Evolutionary conservation across 2,888 invertebrate species (phyloP).

Genomic region (Nephrocerus scutellatus): DNA sequence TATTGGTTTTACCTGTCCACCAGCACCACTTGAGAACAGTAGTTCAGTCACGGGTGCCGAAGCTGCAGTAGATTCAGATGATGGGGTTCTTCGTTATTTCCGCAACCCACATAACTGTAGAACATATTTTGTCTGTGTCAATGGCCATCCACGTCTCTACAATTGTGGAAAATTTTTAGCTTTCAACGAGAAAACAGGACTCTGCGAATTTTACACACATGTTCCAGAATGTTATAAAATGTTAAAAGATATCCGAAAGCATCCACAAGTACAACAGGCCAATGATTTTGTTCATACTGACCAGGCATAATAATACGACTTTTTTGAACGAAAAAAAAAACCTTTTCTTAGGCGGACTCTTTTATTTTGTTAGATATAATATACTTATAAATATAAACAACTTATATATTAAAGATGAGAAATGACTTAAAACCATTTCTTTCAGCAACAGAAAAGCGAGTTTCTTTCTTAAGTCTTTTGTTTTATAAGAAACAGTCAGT

Average conservation of each 20-base stretch:
- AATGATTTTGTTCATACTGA: too few relatives aligned
- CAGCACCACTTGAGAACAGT: conserved; percentile 46
- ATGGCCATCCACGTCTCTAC: conserved; percentile 65
- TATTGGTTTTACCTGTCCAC: conserved; percentile 73
- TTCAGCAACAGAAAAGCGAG: conserved; percentile 38
- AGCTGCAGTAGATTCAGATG: conserved; percentile 32
- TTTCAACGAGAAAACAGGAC: conserved; percentile 64
- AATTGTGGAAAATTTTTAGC: conserved; percentile 71
- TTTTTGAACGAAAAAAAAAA: too few relatives aligned
- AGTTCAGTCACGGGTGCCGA: conserved; percentile 36
- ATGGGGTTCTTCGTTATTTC: conserved; percentile 45
- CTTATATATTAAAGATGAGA: background rate
- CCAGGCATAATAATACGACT: too few relatives aligned
- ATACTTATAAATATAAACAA: background rate
- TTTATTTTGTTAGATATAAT: conserved; percentile 5
- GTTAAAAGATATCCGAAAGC: conserved; percentile 33
- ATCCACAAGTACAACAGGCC: too few relatives aligned
- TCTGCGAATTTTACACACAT: conserved; percentile 56
- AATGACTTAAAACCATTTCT: background rate
- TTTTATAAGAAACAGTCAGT: conserved; percentile 19
- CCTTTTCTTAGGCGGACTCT: too few relatives aligned
- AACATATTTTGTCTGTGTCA: conserved; percentile 71
- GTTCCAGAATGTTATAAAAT: conserved; percentile 41
- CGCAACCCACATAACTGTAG: conserved; percentile 63
- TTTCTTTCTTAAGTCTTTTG: conserved; percentile 23